Percentiles rank a stretch among this genome's conserved stretches.
phyloP scores from a whole-genome alignment of 2,113 vertebrate genomes.

The Dicerorhinus sumatrensis region DNA sequence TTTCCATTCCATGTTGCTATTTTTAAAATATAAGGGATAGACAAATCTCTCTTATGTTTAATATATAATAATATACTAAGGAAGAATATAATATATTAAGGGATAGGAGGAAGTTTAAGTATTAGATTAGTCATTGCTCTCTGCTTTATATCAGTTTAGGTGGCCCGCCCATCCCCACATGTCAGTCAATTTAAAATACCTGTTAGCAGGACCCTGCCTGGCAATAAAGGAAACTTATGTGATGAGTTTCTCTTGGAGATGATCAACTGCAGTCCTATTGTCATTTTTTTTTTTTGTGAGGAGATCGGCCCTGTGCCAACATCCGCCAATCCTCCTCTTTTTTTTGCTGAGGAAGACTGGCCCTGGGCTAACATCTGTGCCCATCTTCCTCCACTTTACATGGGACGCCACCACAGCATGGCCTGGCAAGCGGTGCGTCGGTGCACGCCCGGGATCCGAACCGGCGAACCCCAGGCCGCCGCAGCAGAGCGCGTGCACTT shows the following conservation, averaged over 20 bases:
- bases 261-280: constrained; percentile 39
- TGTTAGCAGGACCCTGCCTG: constrained; percentile 49
- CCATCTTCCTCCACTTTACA: too few species aligned
- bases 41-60: constrained; percentile 34
- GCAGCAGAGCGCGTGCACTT: too few species aligned
- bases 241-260: constrained; percentile 36
- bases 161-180: not conserved
- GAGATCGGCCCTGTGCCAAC: too few species aligned
- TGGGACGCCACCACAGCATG: too few species aligned
- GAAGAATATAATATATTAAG: not conserved
- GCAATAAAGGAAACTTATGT: constrained; percentile 60
- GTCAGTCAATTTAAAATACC: constrained; percentile 66
- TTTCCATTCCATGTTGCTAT: constrained; percentile 42
- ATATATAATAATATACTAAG: not conserved
- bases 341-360: too few species aligned
- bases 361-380: too few species aligned
- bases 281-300: not conserved
- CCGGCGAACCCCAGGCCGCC: too few species aligned
- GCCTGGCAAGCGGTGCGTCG: too few species aligned
- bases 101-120: constrained; percentile 55
- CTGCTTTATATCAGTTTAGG: constrained; percentile 49
- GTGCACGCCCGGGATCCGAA: too few species aligned
- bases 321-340: too few species aligned
- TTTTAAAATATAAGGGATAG: constrained; percentile 62
- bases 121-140: constrained; percentile 55